Percentiles rank a stretch among this genome's conserved stretches.
These are phyloP conservation scores for Procambarus virginalis DNA, from an alignment of 1,140 invertebrate genomes.

Conservation along the genomic window DNA sequence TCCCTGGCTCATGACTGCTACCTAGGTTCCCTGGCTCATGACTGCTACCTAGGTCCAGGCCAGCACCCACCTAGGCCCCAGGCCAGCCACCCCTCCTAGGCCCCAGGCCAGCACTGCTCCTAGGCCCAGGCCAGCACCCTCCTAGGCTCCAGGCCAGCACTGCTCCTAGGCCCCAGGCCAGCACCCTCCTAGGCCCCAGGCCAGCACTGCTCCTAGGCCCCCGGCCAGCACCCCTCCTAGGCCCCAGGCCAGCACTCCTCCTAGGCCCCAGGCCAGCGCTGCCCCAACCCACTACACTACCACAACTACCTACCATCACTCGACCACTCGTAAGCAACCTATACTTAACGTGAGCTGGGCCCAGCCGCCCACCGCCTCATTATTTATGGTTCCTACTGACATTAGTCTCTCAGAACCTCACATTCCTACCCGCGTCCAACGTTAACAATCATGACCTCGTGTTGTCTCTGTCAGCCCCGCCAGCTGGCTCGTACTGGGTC, in stretches of 20 bases:
- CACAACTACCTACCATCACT: neutral
- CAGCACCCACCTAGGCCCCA: too few relatives aligned
- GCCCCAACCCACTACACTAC: too few relatives aligned
- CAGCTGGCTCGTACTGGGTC: too few relatives aligned
- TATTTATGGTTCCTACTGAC: neutral
- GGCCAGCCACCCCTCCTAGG: too few relatives aligned
- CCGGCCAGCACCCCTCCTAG: neutral
- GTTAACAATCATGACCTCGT: neutral
- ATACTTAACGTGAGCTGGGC: neutral
- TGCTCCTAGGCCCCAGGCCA: neutral
- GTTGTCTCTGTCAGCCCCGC: neutral
- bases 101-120: neutral
- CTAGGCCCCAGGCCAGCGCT: neutral
- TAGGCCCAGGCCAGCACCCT: neutral
- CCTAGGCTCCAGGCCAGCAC: too few relatives aligned
- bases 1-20: too few relatives aligned
- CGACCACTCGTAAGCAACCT: neutral
- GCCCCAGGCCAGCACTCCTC: neutral
- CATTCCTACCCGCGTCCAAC: neutral
- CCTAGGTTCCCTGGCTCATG: too few relatives aligned
- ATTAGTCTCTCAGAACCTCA: neutral
- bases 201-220: neutral
- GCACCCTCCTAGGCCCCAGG: too few relatives aligned
- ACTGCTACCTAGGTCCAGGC: too few relatives aligned
- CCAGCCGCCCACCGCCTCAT: neutral